Evolutionary conservation across 2,797 vertebrate genomes (phyloP).

Genomic region (Labroides dimidiatus): DNA sequence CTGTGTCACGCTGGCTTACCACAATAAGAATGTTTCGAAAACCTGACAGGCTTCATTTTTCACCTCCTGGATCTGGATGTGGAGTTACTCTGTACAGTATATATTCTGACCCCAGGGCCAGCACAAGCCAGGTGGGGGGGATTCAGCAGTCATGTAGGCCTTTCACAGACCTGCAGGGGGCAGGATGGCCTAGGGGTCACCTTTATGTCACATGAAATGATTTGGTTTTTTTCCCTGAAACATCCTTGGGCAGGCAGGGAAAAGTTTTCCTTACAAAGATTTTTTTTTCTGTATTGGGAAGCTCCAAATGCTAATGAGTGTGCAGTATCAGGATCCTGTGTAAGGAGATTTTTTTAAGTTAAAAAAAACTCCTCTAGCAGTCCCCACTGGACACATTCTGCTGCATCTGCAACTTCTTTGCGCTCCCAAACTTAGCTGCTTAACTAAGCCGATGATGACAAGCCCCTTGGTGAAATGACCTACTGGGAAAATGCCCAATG

Average conservation of each 20-base stretch:
- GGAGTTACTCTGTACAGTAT: constrained; percentile 20
- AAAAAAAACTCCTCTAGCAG: too few relatives aligned
- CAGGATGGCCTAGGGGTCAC: constrained; percentile 35
- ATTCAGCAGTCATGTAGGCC: constrained; percentile 11
- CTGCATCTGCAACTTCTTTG: too few relatives aligned
- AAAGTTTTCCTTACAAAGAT: constrained; percentile 8
- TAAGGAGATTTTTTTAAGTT: too few relatives aligned
- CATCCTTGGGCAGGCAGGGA: background rate
- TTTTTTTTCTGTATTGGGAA: background rate
- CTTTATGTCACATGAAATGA: constrained; percentile 11
- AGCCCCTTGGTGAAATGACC: too few relatives aligned
- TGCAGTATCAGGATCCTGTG: background rate
- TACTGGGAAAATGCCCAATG: too few relatives aligned
- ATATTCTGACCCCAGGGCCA: constrained; percentile 29
- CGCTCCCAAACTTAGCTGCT: too few relatives aligned
- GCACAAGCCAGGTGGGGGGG: constrained; percentile 8
- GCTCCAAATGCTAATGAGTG: background rate
- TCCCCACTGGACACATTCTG: too few relatives aligned
- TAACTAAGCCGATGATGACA: too few relatives aligned
- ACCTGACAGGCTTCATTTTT: constrained; percentile 51
- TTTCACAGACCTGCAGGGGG: constrained; percentile 45
- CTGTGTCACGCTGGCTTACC: constrained; percentile 62
- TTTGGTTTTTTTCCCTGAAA: constrained; percentile 27
- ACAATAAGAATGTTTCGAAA: constrained; percentile 44
- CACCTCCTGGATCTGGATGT: constrained; percentile 29